Conservation (phyloP, 2,113 vertebrate species). For the Heterocephalus glaber region DNA sequence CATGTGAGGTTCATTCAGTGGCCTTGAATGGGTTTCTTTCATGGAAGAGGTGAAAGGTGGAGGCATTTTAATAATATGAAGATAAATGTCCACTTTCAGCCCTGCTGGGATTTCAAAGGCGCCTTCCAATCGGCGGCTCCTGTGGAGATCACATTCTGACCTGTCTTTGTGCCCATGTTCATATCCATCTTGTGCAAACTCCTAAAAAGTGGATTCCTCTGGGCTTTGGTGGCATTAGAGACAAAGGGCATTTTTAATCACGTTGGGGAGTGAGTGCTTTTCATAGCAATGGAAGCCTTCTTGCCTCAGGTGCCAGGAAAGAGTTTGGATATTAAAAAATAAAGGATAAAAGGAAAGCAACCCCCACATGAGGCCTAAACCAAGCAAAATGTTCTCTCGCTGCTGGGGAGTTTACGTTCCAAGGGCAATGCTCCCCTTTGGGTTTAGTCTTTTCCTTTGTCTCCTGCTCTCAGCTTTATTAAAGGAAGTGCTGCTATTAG, state of each 20-base stretch:
- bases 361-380: neutral
- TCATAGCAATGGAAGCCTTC: constrained; percentile 61
- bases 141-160: constrained; percentile 47
- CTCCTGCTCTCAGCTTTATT: constrained; percentile 28
- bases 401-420: neutral
- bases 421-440: constrained; percentile 16
- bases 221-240: constrained; percentile 41
- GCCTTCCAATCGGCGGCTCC: constrained; percentile 37
- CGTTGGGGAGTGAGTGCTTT: constrained; percentile 50
- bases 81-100: constrained; percentile 76
- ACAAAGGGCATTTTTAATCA: constrained; percentile 73
- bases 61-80: constrained; percentile 75
- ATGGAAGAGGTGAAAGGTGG: constrained; percentile 74
- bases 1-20: constrained; percentile 66
- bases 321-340: constrained; percentile 63
- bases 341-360: constrained; percentile 38
- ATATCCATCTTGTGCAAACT: constrained; percentile 53
- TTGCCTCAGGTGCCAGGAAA: constrained; percentile 54
- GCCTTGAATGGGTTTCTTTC: constrained; percentile 78
- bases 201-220: constrained; percentile 68
- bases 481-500: constrained; percentile 48
- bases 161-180: constrained; percentile 53
- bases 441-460: constrained; percentile 55
- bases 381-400: constrained; percentile 21
- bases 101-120: constrained; percentile 68